Base-by-base conservation (phyloP, 1,140 invertebrate species). In the Brachionus rubens region DNA sequence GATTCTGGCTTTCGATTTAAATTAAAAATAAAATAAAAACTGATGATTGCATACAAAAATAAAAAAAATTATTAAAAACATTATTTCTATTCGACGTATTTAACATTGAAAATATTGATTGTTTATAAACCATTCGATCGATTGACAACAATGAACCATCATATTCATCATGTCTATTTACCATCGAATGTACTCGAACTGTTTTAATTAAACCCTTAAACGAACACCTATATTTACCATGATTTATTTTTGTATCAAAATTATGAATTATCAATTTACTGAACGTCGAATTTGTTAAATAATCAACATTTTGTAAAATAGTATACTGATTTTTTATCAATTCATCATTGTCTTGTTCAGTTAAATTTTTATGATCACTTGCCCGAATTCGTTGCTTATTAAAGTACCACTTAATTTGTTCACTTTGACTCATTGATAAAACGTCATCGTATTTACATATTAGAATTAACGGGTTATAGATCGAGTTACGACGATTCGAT, bases 81-180 rank as follows among this genome's bases (percentile, higher is more conserved):
- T 9, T 36, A 36, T 16, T 59, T 59, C 36, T 59, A 26, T 12
- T 16, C 19, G 54, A 59, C 36, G 12, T 5, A 6, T 59, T 59
- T 16, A 59, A 33, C 54, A 59, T 59, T 59, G 54, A 59, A 59
- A 59, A 59, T 36, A 59, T 33, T 16, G 54, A 59, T 33, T 59
- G 54, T 30, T 59, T 59, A 59, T 59, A 36, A 36, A 59, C 28
- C 33, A 59, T 28, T 14, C 52, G 24, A 33, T 24, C 52, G 9
- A 24, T 54, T 14, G n/a, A n/a, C 33, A 59, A 36, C 33, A 19
- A 33, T 19, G 54, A 28, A 59, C 36, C 36, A 2, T 16, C 14
- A 59, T 59, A 19, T n/a, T 36, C 30, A 7, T 16, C 19, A 7
- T 59, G 33, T 5, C 33, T 36, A 36, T 36, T 36, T 36, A 36